Evolutionary conservation across 1,140 invertebrate species (phyloP).

Genomic region (Heliconius himera): DNA sequence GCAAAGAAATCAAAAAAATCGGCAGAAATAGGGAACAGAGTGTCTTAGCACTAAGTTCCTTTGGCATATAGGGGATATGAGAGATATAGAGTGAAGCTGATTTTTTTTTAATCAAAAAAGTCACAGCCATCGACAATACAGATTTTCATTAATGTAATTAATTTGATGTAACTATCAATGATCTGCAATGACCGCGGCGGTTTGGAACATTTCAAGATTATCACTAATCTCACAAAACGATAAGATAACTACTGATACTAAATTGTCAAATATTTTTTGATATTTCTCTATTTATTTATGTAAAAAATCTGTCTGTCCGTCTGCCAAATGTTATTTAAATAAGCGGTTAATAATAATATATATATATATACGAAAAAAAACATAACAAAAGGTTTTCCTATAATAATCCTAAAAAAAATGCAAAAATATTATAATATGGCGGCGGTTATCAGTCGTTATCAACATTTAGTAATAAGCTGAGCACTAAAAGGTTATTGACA

Average conservation of each 20-base stretch:
- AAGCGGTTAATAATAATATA: too few relatives aligned
- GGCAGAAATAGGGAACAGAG: too few relatives aligned
- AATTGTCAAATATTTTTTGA: background rate
- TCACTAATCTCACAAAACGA: background rate
- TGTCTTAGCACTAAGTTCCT: too few relatives aligned
- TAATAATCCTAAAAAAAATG: background rate
- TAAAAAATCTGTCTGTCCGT: background rate
- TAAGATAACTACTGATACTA: background rate
- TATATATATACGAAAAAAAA: too few relatives aligned
- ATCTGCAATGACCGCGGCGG: background rate
- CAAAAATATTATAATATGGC: background rate
- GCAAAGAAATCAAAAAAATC: too few relatives aligned
- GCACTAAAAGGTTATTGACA: slow-evolving; percentile 21
- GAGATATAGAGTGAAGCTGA: too few relatives aligned
- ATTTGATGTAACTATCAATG: background rate
- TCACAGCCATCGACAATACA: background rate
- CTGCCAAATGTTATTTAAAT: too few relatives aligned
- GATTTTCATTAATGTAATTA: background rate
- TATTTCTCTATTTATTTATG: background rate
- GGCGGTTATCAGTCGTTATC: background rate
- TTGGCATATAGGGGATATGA: too few relatives aligned
- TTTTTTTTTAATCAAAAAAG: background rate
- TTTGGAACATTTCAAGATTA: background rate
- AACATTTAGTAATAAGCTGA: background rate
- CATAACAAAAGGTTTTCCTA: background rate